These are phyloP conservation scores for Marmota flaviventris DNA, from an alignment of 2,113 vertebrate species.

Conservation along the genomic window DNA sequence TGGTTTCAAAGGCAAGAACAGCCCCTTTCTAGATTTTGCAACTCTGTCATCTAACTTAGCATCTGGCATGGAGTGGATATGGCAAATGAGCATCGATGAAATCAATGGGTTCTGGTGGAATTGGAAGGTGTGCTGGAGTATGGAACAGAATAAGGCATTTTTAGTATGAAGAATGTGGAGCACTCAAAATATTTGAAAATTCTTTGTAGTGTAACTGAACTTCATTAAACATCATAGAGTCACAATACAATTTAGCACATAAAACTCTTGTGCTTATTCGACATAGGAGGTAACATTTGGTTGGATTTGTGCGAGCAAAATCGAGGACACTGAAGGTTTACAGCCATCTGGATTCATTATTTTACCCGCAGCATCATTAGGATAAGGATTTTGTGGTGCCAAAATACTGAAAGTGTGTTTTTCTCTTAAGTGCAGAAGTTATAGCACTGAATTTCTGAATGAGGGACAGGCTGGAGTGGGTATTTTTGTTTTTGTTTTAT, in stretches of 20 bases:
- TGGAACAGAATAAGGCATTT: background rate
- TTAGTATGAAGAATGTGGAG: background rate
- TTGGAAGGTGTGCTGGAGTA: background rate
- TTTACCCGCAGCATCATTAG: background rate
- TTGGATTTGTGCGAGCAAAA: background rate
- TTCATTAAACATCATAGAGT: slow-evolving; percentile 33
- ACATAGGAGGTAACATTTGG: background rate
- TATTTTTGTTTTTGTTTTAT: too few species aligned
- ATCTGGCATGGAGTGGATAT: background rate
- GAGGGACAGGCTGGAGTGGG: background rate
- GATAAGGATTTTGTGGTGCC: background rate
- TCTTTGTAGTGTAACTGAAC: background rate
- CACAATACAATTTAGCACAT: background rate
- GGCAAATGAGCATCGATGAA: background rate
- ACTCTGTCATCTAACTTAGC: background rate
- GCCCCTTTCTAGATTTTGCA: background rate
- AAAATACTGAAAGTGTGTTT: background rate
- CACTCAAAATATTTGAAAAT: slow-evolving; percentile 46
- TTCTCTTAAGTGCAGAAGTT: background rate
- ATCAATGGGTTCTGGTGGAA: background rate
- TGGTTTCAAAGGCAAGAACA: background rate
- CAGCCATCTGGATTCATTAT: background rate
- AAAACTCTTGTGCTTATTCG: background rate
- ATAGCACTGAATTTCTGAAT: background rate
- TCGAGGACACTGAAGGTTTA: background rate